phyloP scores from a whole-genome alignment of 2,113 vertebrate genomes.

The Paradisaea rubra region DNA sequence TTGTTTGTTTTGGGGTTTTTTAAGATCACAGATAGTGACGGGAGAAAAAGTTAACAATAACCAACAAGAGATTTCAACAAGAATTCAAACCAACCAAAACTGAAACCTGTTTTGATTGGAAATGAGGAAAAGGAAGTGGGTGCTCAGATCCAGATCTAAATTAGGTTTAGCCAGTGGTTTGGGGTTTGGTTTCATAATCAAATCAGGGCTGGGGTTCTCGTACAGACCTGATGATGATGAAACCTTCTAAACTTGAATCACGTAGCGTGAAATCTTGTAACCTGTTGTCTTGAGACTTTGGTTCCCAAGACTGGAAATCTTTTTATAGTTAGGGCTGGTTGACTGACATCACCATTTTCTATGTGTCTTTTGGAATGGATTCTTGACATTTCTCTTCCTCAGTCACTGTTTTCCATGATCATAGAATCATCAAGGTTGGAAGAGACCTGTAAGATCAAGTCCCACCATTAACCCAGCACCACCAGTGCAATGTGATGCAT shows the following conservation, averaged over 20 bases:
- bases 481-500: background rate
- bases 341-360: background rate
- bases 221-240: background rate
- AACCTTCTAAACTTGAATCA: background rate
- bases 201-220: background rate
- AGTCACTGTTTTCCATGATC: background rate
- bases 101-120: slow-evolving; percentile 40
- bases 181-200: slow-evolving; percentile 26
- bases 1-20: background rate
- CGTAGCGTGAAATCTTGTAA: background rate
- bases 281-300: background rate
- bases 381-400: background rate
- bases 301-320: background rate
- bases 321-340: background rate
- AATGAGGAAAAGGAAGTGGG: slow-evolving; percentile 41
- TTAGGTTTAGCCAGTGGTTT: background rate
- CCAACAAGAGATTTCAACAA: background rate
- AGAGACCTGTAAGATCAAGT: too few species aligned
- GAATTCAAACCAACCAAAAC: background rate
- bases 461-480: background rate
- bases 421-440: background rate
- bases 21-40: background rate
- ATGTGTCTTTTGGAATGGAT: background rate
- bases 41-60: slow-evolving; percentile 1
- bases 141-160: slow-evolving; percentile 38